Percentiles rank a stretch among this genome's conserved stretches.
These are phyloP conservation scores for Barypeithes pellucidus DNA, from an alignment of 2,888 invertebrate species.

Conservation along the genomic window DNA sequence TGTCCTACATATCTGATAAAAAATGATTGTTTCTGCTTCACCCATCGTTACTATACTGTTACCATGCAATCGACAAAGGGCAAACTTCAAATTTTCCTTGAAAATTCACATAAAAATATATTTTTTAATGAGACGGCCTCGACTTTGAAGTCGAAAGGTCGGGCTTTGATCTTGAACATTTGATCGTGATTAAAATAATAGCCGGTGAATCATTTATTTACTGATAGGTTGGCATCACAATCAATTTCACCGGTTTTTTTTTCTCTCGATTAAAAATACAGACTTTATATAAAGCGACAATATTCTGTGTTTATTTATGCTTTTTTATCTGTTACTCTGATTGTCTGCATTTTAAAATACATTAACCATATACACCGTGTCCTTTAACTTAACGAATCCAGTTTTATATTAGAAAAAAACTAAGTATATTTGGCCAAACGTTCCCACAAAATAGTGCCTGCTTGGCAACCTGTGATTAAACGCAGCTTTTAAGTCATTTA, in stretches of 20 bases:
- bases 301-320: not conserved
- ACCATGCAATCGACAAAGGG: conserved; percentile 19
- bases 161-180: conserved; percentile 21
- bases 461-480: too few relatives aligned
- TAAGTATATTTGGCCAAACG: too few relatives aligned
- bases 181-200: conserved; percentile 21
- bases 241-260: not conserved
- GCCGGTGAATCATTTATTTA: not conserved
- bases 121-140: not conserved
- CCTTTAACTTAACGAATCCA: too few relatives aligned
- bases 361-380: too few relatives aligned
- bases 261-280: not conserved
- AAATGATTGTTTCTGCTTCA: not conserved
- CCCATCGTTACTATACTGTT: not conserved
- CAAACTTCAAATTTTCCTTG: conserved; percentile 29
- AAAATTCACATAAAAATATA: conserved; percentile 11
- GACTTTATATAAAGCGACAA: not conserved
- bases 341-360: too few relatives aligned
- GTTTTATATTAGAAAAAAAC: too few relatives aligned
- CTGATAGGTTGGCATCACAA: conserved; percentile 9
- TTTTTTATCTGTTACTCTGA: too few relatives aligned
- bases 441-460: too few relatives aligned
- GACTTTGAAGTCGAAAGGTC: conserved; percentile 8
- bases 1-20: too few relatives aligned
- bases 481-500: too few relatives aligned